Evolutionary conservation across 2,113 vertebrate genomes (phyloP).

Genomic region (Lagopus leucura): DNA sequence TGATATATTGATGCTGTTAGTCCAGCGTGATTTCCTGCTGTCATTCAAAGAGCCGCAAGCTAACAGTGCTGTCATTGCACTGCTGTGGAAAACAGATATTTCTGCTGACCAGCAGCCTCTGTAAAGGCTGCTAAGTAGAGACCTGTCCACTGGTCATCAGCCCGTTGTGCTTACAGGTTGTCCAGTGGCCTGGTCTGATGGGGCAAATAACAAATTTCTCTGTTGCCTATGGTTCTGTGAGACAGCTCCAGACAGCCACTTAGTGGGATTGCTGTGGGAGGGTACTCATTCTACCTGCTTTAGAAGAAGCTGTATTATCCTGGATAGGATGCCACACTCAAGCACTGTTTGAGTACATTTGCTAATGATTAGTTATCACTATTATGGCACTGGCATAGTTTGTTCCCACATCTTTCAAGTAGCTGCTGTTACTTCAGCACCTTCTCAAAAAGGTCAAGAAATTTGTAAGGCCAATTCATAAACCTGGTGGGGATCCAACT

Average conservation of each 20-base stretch:
- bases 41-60: not conserved
- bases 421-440: not conserved
- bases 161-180: not conserved
- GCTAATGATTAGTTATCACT: not conserved
- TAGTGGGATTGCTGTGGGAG: not conserved
- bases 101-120: not conserved
- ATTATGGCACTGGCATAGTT: not conserved
- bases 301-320: not conserved
- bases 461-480: not conserved
- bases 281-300: not conserved
- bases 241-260: not conserved
- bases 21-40: not conserved
- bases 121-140: not conserved
- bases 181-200: not conserved
- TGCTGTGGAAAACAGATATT: rapidly evolving
- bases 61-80: not conserved
- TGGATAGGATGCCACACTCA: not conserved
- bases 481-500: not conserved
- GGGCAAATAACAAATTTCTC: not conserved
- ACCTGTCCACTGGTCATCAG: not conserved
- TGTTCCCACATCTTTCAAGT: not conserved
- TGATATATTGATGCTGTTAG: not conserved
- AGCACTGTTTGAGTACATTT: not conserved
- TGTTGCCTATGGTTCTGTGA: not conserved
- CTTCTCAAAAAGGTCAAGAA: not conserved